Conservation (phyloP, 2,113 vertebrate species). For the Thryonomys swinderianus region DNA sequence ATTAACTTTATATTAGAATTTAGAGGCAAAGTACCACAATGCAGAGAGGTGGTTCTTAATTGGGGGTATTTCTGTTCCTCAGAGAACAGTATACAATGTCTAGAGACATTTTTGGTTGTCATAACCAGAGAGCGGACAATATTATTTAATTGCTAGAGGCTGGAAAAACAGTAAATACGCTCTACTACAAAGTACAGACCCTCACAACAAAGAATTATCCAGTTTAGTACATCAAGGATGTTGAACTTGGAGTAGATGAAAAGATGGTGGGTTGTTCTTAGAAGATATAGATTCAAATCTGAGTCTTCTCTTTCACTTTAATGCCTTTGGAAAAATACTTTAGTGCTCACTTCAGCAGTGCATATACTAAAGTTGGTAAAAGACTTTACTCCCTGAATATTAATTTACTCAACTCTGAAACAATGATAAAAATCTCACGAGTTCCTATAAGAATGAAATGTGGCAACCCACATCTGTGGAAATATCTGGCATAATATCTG, state of each 20-base stretch:
- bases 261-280: background rate
- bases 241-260: background rate
- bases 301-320: background rate
- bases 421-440: conserved; percentile 24
- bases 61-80: background rate
- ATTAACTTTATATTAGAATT: background rate
- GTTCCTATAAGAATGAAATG: conserved; percentile 8
- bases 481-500: background rate
- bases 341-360: no score
- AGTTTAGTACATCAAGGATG: background rate
- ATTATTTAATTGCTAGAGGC: background rate
- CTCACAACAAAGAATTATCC: background rate
- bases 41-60: background rate
- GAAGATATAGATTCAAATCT: conserved; percentile 24
- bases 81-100: background rate
- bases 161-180: background rate
- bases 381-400: background rate
- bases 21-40: background rate
- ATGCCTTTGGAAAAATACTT: background rate
- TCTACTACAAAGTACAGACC: background rate
- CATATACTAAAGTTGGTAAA: background rate
- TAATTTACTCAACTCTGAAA: conserved; percentile 45
- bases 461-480: background rate
- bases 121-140: background rate
- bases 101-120: conserved; percentile 7